Base-by-base conservation (phyloP, 2,888 invertebrate genomes). In the Megaustenia siamemsis region DNA sequence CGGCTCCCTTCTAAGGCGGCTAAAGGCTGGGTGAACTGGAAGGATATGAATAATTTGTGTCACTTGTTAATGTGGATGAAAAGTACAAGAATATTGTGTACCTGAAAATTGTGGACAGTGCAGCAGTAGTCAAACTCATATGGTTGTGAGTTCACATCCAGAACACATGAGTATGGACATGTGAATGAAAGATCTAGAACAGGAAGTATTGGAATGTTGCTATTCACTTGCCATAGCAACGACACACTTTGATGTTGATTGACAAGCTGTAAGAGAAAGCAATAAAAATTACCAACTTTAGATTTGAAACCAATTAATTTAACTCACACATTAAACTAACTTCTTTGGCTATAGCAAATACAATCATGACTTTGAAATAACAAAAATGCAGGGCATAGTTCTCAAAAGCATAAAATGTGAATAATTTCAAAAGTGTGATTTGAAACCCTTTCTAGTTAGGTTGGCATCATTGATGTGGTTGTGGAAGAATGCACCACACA, bases 171-270 rank as follows among this genome's bases (percentile, higher is more conserved):
- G 92, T 96, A 97, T 90, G 95, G 94, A 8, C 96, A 94, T 69
- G 94, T 94, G 93, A 96, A 96, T 89, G 96, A 95, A 53, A 96
- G 86, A 53, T 90, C 88, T 32, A 92, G 95, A 93, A 88, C 86
- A 49, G 88, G 87, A 12, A 89, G 86, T 35, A 88, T 82, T 15
- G 86, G 66, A 69, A 88, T 87, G 84, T 91, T 91, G 53, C 78
- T 91, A 68, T 96, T 95, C 1, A 97, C 94, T 93, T 98, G 97
- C 96, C 97, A 98, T 95, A 98, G 95, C 93, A 96, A 97, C 0
- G 97, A 97, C 0, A 96, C 96, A 81, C 96, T 96, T 86, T 96
- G 95, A 0, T 96, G 96, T 90, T 96, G 96, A 85, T 96, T 96
- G 81, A 97, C 96, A 93, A 96, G 95, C 95, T 96, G 95, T 89